Conservation (phyloP, 2,888 invertebrate species). For the Acleris literana region DNA sequence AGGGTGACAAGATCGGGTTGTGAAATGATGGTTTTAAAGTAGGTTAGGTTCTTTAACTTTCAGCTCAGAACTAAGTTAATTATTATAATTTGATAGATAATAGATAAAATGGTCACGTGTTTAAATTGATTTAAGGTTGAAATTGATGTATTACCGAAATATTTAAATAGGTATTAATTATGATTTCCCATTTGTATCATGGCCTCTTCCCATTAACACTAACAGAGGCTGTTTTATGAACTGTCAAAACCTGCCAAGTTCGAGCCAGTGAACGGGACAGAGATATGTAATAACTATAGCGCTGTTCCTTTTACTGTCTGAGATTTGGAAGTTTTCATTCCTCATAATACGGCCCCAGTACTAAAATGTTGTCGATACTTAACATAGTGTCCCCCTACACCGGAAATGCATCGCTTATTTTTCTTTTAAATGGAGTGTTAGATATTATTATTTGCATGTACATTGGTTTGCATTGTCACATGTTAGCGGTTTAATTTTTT, state of each 20-base stretch:
- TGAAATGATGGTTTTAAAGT: no score
- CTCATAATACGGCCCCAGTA: constrained; percentile 29
- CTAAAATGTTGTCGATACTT: constrained; percentile 36
- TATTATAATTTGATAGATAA: background rate
- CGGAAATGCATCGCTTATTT: constrained; percentile 72
- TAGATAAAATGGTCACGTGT: constrained; percentile 44
- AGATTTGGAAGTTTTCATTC: no score
- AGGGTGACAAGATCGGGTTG: no score
- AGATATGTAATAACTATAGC: no score
- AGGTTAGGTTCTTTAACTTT: constrained; percentile 3
- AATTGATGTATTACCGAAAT: constrained; percentile 56
- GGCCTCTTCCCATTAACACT: constrained; percentile 74
- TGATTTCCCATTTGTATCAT: constrained; percentile 70
- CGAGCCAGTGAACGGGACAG: no score
- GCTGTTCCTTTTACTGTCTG: no score
- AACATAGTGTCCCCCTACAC: constrained; percentile 55
- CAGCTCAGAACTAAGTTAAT: constrained; percentile 27
- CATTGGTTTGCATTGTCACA: constrained; percentile 77
- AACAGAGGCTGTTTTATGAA: constrained; percentile 39
- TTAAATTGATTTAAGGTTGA: constrained; percentile 56
- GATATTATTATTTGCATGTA: constrained; percentile 76
- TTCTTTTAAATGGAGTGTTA: constrained; percentile 66
- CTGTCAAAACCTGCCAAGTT: no score
- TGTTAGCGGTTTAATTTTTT: constrained; percentile 54
- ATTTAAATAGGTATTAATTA: constrained; percentile 70